Evolutionary conservation across 1,140 invertebrate genomes (phyloP).

Genomic region (Amphibalanus amphitrite): DNA sequence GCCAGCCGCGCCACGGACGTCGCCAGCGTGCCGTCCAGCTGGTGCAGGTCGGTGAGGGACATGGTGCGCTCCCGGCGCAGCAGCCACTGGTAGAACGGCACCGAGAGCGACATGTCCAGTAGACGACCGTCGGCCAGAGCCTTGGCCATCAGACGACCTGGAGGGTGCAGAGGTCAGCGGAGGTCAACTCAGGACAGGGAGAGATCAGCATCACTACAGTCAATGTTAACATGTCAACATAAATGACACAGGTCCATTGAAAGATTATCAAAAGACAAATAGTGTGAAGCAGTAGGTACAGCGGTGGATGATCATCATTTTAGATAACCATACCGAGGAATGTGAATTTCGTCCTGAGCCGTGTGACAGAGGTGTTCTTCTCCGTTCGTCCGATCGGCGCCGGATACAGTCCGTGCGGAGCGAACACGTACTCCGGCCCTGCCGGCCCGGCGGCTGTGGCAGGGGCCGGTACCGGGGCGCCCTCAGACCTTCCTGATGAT

Average conservation of each 20-base stretch:
- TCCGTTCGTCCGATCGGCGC: slow-evolving; percentile 64
- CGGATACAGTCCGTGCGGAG: slow-evolving; percentile 72
- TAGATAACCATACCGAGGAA: slow-evolving; percentile 65
- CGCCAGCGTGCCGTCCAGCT: slow-evolving; percentile 73
- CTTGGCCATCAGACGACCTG: slow-evolving; percentile 82
- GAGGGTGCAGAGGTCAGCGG: too few relatives aligned
- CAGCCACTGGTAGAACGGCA: slow-evolving; percentile 92
- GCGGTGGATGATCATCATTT: too few relatives aligned
- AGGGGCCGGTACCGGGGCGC: too few relatives aligned
- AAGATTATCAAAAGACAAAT: too few relatives aligned
- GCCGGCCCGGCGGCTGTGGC: too few relatives aligned
- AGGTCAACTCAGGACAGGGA: too few relatives aligned
- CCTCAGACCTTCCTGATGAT: too few relatives aligned
- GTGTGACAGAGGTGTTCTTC: slow-evolving; percentile 53
- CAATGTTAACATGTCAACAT: too few relatives aligned
- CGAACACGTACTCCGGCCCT: slow-evolving; percentile 48
- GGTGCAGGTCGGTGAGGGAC: slow-evolving; percentile 58
- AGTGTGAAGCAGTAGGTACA: too few relatives aligned
- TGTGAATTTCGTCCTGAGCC: slow-evolving; percentile 83
- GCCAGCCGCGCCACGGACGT: slow-evolving; percentile 62
- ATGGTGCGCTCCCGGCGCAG: slow-evolving; percentile 71
- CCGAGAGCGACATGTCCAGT: slow-evolving; percentile 89
- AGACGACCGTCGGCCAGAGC: slow-evolving; percentile 97
- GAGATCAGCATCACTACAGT: too few relatives aligned
- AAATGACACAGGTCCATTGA: too few relatives aligned